Evolutionary conservation across 2,113 vertebrate species (phyloP).

Genomic region (Pachycephala philippinensis): DNA sequence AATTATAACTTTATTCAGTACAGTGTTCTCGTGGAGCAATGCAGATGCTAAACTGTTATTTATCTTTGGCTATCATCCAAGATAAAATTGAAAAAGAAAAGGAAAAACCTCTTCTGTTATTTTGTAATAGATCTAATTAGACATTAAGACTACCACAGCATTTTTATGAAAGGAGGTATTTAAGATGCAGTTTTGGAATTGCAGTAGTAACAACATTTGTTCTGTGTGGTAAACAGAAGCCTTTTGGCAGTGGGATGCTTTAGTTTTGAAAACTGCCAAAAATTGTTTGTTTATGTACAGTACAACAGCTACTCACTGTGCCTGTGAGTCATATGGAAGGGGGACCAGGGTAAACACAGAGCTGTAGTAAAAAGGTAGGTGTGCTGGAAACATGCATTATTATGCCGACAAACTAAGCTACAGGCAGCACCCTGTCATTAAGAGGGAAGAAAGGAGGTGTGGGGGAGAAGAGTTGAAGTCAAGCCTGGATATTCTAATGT

Average conservation of each 20-base stretch:
- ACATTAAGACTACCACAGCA: constrained; percentile 42
- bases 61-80: constrained; percentile 62
- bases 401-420: not conserved
- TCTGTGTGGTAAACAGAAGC: constrained; percentile 73
- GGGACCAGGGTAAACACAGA: constrained; percentile 3
- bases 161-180: constrained; percentile 67
- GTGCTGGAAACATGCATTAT: not conserved
- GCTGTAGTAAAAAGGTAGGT: not conserved
- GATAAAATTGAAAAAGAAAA: constrained; percentile 55
- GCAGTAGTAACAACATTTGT: constrained; percentile 71
- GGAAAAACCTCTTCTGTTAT: constrained; percentile 1
- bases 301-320: constrained; percentile 48
- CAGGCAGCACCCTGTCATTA: not conserved
- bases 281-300: constrained; percentile 70
- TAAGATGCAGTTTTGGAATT: constrained; percentile 67
- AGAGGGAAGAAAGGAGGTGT: not conserved
- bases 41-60: constrained; percentile 63
- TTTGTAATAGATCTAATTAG: constrained; percentile 68
- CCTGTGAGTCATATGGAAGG: constrained; percentile 35
- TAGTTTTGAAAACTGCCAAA: constrained; percentile 68
- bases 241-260: constrained; percentile 68
- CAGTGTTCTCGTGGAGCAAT: constrained; percentile 19
- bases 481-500: constrained; percentile 42
- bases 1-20: not conserved
- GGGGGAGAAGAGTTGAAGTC: not conserved